Evolutionary conservation across 2,797 vertebrate genomes (phyloP).

Genomic region (Sebastes itinus): DNA sequence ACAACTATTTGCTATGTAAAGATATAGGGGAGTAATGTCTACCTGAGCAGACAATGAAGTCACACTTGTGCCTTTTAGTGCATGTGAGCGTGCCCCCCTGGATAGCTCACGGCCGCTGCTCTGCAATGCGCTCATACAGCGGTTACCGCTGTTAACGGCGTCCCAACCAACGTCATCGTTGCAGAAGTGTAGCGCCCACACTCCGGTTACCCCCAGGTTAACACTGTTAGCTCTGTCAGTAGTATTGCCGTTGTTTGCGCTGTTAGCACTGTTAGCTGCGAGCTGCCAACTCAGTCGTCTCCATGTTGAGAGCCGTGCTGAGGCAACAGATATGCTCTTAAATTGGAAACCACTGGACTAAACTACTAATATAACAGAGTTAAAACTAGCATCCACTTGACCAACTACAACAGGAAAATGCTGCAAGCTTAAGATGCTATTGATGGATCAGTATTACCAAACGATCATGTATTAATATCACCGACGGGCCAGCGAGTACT

Average conservation of each 20-base stretch:
- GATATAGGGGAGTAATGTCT: background rate
- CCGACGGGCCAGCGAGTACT: background rate
- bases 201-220: too few species aligned
- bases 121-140: too few species aligned
- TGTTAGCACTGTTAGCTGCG: too few species aligned
- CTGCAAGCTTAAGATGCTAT: background rate
- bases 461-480: background rate
- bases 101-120: rapidly evolving
- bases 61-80: background rate
- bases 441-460: background rate
- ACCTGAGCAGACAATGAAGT: background rate
- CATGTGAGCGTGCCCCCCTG: background rate
- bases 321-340: too few species aligned
- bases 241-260: too few species aligned
- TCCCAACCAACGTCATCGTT: background rate
- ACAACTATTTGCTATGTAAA: background rate
- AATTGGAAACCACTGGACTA: background rate
- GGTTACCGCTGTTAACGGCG: rapidly evolving
- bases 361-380: background rate
- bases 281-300: too few species aligned
- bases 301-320: too few species aligned
- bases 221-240: too few species aligned
- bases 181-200: rapidly evolving
- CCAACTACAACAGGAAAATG: background rate
- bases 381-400: background rate